phyloP scores from a whole-genome alignment of 1,140 invertebrate genomes.

The Hylyphantes graminicola region DNA sequence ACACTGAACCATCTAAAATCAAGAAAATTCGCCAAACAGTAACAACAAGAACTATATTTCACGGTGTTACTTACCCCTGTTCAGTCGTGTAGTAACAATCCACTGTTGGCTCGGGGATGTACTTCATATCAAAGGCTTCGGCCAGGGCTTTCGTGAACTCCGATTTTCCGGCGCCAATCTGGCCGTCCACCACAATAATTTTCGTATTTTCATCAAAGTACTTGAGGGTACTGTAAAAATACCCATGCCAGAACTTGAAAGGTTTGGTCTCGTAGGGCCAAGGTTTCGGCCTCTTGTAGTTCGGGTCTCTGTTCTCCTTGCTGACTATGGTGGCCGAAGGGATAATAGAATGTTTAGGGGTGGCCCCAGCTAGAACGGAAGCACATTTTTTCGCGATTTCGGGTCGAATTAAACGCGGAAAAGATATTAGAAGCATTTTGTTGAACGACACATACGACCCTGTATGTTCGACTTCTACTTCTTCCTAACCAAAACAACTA shows the following conservation, averaged over 20 bases:
- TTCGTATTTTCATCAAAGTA: conserved; percentile 76
- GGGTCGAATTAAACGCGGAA: conserved; percentile 1
- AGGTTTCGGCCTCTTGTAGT: conserved; percentile 62
- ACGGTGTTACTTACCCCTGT: too few relatives aligned
- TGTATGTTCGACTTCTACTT: neutral
- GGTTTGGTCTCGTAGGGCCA: conserved; percentile 69
- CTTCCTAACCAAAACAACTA: neutral
- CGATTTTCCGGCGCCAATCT: conserved; percentile 82
- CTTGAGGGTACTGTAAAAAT: conserved; percentile 67
- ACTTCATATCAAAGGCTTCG: conserved; percentile 85
- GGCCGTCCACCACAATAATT: conserved; percentile 87
- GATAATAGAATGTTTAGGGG: conserved; percentile 11
- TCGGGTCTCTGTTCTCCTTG: conserved; percentile 38
- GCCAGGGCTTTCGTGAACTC: conserved; percentile 83
- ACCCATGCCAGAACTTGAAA: conserved; percentile 64
- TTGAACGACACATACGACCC: conserved; percentile 15
- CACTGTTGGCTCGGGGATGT: conserved; percentile 81
- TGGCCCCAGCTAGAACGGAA: neutral
- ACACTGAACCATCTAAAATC: too few relatives aligned
- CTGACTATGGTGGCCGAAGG: conserved; percentile 34
- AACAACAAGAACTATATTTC: too few relatives aligned
- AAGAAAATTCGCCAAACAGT: too few relatives aligned
- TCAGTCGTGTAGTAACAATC: conserved; percentile 79
- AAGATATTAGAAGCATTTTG: neutral
- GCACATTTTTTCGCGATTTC: conserved; percentile 6